phyloP scores from a whole-genome alignment of 2,888 invertebrate genomes.

The Tetheella fluctuosa region DNA sequence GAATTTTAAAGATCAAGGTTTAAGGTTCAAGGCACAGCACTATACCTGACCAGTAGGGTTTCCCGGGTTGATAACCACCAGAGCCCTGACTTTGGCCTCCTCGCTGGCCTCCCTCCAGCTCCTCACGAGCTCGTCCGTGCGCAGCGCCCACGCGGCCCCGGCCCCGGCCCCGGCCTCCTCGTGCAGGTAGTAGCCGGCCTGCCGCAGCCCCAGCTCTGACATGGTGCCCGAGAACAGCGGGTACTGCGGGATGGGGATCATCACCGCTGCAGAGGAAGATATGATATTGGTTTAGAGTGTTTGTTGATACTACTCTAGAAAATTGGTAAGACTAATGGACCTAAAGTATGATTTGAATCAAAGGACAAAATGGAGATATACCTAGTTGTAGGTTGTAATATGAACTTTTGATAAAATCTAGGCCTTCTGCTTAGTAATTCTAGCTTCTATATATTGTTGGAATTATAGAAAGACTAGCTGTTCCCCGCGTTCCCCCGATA shows the following conservation, averaged over 20 bases:
- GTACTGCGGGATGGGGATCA: slow-evolving; percentile 99
- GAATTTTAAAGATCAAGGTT: no score
- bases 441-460: no score
- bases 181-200: slow-evolving; percentile 96
- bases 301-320: no score
- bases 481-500: no score
- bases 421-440: no score
- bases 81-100: slow-evolving; percentile 87
- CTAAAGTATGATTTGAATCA: no score
- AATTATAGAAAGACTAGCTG: no score
- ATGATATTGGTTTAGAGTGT: neutral
- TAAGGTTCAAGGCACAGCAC: no score
- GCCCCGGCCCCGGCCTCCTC: slow-evolving; percentile 92
- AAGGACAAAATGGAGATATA: no score
- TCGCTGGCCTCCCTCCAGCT: slow-evolving; percentile 50
- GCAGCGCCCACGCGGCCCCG: slow-evolving; percentile 93
- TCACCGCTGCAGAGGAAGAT: slow-evolving; percentile 86
- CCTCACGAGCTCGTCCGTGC: slow-evolving; percentile 88
- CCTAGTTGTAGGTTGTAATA: no score
- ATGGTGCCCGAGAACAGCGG: slow-evolving; percentile 98
- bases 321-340: no score
- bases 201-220: slow-evolving; percentile 94
- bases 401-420: no score
- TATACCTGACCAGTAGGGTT: slow-evolving; percentile 96
- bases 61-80: slow-evolving; percentile 99